A percentile compares a stretch with the other conserved stretches of the same genome.
Evolutionary conservation across 2,113 vertebrate species (phyloP).

Genomic region (Nothobranchius furzeri): DNA sequence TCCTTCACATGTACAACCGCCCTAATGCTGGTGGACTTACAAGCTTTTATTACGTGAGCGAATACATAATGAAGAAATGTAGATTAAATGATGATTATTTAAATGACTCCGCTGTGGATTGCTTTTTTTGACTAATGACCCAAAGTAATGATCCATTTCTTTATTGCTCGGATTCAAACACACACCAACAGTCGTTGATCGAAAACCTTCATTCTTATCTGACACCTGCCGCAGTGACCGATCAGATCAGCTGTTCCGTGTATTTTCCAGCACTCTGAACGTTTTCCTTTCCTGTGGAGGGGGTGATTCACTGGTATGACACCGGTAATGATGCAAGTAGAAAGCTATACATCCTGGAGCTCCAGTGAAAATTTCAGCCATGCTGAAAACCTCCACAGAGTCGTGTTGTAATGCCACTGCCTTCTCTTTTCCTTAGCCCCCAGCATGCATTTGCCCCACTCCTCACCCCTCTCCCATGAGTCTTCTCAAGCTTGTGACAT

Average conservation of each 20-base stretch:
- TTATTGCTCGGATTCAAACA: conserved; percentile 38
- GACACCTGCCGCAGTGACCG: conserved; percentile 12
- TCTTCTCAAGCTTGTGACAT: conserved; percentile 69
- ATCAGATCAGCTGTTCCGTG: conserved; percentile 15
- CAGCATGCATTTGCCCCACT: conserved; percentile 24
- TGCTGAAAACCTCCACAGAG: conserved; percentile 38
- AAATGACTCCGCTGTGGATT: conserved; percentile 38
- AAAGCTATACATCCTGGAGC: conserved; percentile 22
- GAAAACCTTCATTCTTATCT: conserved; percentile 31
- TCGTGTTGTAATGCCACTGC: conserved; percentile 46
- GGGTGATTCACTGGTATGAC: conserved; percentile 53
- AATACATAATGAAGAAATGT: conserved; percentile 31
- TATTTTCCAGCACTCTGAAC: conserved; percentile 24
- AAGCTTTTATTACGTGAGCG: background rate
- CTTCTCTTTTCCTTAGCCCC: conserved; percentile 26
- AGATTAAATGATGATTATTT: conserved; percentile 50
- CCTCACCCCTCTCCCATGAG: conserved; percentile 29
- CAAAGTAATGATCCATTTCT: conserved; percentile 60
- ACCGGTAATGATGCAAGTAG: conserved; percentile 54
- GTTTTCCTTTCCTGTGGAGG: conserved; percentile 8
- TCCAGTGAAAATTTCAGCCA: conserved; percentile 48
- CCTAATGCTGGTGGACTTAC: conserved; percentile 5
- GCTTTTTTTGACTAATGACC: conserved; percentile 43
- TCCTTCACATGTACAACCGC: conserved; percentile 26
- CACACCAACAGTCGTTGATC: conserved; percentile 27